A percentile compares a stretch with the other conserved stretches of the same genome.
Evolutionary conservation across 2,113 vertebrate genomes (phyloP).

Genomic region (Gymnocephalus cernua): DNA sequence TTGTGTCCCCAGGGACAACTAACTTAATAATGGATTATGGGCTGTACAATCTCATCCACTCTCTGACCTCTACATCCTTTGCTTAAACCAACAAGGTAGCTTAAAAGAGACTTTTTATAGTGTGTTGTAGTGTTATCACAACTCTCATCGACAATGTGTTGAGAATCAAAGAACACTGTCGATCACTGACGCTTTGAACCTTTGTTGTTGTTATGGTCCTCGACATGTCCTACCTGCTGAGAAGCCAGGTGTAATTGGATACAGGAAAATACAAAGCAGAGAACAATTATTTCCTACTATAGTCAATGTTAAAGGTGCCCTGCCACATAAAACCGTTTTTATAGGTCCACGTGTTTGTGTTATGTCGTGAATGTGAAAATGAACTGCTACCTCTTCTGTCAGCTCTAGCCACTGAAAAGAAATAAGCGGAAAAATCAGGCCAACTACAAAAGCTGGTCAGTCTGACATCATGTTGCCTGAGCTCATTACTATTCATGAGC

Average conservation of each 20-base stretch:
- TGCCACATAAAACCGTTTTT: no score
- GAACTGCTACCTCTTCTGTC: no score
- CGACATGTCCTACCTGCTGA: slow-evolving; percentile 75
- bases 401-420: no score
- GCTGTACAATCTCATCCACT: not conserved
- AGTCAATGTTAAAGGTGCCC: not conserved
- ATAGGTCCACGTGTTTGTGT: no score
- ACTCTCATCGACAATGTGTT: not conserved
- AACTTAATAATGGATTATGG: not conserved
- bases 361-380: no score
- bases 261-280: slow-evolving; percentile 77
- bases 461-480: no score
- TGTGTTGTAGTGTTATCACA: not conserved
- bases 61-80: not conserved
- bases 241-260: slow-evolving; percentile 72
- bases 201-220: slow-evolving; percentile 9
- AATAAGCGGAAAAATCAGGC: no score
- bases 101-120: not conserved
- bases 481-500: no score
- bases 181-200: not conserved
- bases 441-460: no score
- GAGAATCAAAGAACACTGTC: not conserved
- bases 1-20: slow-evolving; percentile 31
- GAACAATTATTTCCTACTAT: slow-evolving; percentile 60
- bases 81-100: not conserved